phyloP scores from a whole-genome alignment of 2,113 vertebrate species.

The Caretta caretta region DNA sequence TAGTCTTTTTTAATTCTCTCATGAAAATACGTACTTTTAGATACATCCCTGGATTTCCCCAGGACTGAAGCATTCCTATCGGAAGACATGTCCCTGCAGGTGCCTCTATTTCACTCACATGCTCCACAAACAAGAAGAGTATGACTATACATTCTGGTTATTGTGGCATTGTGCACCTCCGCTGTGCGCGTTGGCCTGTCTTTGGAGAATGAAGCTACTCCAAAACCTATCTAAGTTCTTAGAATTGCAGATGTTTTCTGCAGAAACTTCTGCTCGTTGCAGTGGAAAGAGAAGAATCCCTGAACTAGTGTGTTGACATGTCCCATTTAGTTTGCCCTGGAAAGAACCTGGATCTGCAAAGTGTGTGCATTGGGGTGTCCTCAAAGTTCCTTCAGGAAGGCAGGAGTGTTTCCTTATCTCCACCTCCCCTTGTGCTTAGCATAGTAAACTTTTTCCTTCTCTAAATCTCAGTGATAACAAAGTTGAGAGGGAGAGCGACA shows the following conservation, averaged over 20 bases:
- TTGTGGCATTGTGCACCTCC: background rate
- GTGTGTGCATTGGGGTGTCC: background rate
- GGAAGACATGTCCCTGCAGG: background rate
- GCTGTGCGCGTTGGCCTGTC: background rate
- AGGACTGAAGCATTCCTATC: background rate
- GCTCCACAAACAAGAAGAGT: background rate
- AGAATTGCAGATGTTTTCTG: background rate
- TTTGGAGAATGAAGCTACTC: background rate
- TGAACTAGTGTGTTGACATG: background rate
- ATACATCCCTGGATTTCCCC: background rate
- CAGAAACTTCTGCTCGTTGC: background rate
- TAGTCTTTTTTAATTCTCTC: background rate
- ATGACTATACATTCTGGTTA: background rate
- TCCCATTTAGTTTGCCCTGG: background rate
- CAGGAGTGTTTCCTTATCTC: background rate
- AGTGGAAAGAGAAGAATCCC: background rate
- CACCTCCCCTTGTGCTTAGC: background rate
- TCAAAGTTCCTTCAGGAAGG: background rate
- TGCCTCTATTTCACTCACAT: background rate
- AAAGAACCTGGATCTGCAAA: background rate
- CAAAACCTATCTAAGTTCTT: background rate
- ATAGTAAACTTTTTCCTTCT: fast-evolving
- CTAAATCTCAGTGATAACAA: background rate
- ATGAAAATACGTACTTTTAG: background rate
- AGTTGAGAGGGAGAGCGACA: background rate